Evolutionary conservation across 2,888 invertebrate species (phyloP).

Genomic region (Thereva unica): DNA sequence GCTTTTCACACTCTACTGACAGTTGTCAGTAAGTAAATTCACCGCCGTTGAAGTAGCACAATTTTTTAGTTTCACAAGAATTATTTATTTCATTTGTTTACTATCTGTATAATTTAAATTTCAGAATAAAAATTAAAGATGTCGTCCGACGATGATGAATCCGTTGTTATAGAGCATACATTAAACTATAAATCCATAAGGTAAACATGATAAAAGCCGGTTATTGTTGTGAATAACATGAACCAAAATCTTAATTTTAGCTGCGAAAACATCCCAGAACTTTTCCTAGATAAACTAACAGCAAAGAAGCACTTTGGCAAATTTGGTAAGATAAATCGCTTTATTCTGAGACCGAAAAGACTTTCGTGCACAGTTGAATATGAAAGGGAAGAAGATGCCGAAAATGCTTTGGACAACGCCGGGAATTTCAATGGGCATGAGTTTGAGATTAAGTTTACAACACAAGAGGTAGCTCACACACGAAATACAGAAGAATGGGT

Average conservation of each 20-base stretch:
- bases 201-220: conserved; percentile 40
- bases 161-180: conserved; percentile 41
- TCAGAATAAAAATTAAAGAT: background rate
- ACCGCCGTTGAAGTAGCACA: too few relatives aligned
- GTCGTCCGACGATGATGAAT: conserved; percentile 37
- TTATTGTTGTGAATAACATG: background rate
- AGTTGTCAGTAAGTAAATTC: too few relatives aligned
- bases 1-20: too few relatives aligned
- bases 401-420: conserved; percentile 64
- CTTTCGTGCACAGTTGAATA: conserved; percentile 73
- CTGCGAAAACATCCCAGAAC: conserved; percentile 68
- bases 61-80: too few relatives aligned
- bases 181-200: conserved; percentile 50
- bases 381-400: conserved; percentile 64
- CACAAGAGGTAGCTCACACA: conserved; percentile 57
- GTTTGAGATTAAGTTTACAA: conserved; percentile 65
- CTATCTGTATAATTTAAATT: background rate
- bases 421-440: conserved; percentile 66
- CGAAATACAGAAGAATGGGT: conserved; percentile 56
- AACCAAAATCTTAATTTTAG: conserved; percentile 52
- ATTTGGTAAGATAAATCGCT: conserved; percentile 71
- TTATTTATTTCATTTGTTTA: too few relatives aligned
- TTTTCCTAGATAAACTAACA: conserved; percentile 64
- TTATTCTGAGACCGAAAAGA: conserved; percentile 67
- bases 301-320: conserved; percentile 71